Conservation (phyloP, 2,113 vertebrate species). For the Daboia siamensis region DNA sequence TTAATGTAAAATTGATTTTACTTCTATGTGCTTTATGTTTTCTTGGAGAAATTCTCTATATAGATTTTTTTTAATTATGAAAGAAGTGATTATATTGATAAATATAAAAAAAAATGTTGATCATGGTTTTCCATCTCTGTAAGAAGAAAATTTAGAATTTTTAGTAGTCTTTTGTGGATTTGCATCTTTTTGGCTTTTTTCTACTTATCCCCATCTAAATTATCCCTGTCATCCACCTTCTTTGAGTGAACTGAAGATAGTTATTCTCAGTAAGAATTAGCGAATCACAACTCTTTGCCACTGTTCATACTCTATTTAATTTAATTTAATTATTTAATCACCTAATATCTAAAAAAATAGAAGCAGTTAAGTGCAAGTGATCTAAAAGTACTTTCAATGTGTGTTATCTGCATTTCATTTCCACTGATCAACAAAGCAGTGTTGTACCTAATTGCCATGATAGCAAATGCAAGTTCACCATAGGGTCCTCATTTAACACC, state of each 20-base stretch:
- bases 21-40: not conserved
- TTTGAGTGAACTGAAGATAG: conserved; percentile 57
- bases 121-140: not conserved
- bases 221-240: conserved; percentile 13
- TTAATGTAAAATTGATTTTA: not conserved
- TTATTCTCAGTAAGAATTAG: conserved; percentile 59
- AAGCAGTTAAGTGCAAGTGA: conserved; percentile 38
- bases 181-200: conserved; percentile 7
- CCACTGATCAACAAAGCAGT: conserved; percentile 55
- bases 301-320: conserved; percentile 39
- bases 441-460: conserved; percentile 29
- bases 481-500: conserved; percentile 26
- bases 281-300: conserved; percentile 44
- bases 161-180: not conserved
- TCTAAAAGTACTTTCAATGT: conserved; percentile 52
- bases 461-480: conserved; percentile 33
- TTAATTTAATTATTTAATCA: conserved; percentile 44
- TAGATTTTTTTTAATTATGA: not conserved
- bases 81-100: not conserved
- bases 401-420: conserved; percentile 49
- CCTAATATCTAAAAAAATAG: not conserved
- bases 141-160: not conserved
- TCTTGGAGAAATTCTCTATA: not conserved
- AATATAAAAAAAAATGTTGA: not conserved
- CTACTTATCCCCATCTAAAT: not conserved